Evolutionary conservation across 2,888 invertebrate species (phyloP).

Genomic region (Zootermopsis nevadensis): DNA sequence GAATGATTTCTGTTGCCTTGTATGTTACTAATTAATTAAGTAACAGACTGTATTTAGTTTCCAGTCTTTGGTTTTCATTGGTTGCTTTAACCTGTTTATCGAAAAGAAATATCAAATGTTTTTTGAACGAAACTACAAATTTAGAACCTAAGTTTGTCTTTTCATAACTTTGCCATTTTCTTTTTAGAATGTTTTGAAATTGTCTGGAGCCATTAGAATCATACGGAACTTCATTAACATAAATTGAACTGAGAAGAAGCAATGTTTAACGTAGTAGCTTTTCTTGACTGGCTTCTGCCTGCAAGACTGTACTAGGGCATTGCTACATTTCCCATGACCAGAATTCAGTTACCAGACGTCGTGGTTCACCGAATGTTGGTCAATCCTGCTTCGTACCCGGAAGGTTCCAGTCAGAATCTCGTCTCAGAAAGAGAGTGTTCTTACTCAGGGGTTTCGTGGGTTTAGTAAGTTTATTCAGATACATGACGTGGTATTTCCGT

Average conservation of each 20-base stretch:
- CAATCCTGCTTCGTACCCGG: no score
- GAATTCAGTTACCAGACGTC: no score
- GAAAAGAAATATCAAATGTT: neutral
- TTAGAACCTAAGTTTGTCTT: neutral
- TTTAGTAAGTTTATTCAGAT: no score
- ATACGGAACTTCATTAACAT: neutral
- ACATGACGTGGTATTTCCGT: no score
- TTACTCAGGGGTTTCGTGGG: no score
- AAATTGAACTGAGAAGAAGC: neutral
- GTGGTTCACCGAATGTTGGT: no score
- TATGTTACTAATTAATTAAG: constrained; percentile 7
- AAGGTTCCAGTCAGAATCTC: no score
- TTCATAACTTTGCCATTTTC: neutral
- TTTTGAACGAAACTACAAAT: neutral
- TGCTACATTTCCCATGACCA: no score
- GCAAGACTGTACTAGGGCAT: no score
- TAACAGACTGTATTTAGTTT: neutral
- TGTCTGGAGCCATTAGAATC: neutral
- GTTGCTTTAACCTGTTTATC: no score
- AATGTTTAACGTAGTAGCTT: neutral
- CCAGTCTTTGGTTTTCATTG: neutral
- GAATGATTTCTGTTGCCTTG: neutral
- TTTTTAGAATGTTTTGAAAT: neutral
- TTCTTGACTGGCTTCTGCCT: neutral
- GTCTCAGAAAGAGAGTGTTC: no score